These are phyloP conservation scores for Megathymus violae DNA, from an alignment of 1,140 invertebrate species.

Conservation along the genomic window DNA sequence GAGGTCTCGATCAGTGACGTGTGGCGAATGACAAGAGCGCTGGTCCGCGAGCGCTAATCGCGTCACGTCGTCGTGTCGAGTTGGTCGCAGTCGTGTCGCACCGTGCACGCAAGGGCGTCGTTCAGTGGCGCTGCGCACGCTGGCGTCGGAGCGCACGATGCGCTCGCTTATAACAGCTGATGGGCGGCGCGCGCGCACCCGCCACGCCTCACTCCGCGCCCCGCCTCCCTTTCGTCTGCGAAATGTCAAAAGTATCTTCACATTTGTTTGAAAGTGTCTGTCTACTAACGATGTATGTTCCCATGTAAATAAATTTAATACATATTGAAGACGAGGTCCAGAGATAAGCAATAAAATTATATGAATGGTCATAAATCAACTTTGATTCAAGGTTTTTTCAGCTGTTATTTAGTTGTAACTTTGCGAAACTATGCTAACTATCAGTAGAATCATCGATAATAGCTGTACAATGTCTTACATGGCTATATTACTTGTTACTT, in stretches of 20 bases:
- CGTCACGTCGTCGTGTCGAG: constrained; percentile 22
- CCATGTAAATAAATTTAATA: too few relatives aligned
- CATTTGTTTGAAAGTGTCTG: background rate
- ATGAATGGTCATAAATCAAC: too few relatives aligned
- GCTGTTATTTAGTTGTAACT: too few relatives aligned
- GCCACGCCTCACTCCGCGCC: constrained; percentile 60
- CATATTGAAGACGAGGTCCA: too few relatives aligned
- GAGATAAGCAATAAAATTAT: too few relatives aligned
- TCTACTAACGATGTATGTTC: background rate
- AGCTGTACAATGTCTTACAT: too few relatives aligned
- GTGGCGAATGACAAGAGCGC: constrained; percentile 33
- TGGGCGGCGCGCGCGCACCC: constrained; percentile 66
- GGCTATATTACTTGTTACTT: too few relatives aligned
- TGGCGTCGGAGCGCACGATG: constrained; percentile 59
- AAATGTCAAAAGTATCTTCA: constrained; percentile 13
- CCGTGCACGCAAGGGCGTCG: constrained; percentile 56
- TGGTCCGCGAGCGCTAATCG: constrained; percentile 36
- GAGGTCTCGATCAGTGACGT: constrained; percentile 14
- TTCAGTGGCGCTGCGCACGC: constrained; percentile 63
- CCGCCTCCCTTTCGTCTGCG: constrained; percentile 43
- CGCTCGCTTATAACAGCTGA: constrained; percentile 64
- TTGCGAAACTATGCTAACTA: too few relatives aligned
- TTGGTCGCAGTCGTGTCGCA: constrained; percentile 54
- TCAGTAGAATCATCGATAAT: too few relatives aligned
- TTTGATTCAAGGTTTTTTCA: too few relatives aligned